Percentiles rank a stretch among this genome's conserved stretches.
Conservation (phyloP, 2,797 vertebrate species). For the Enteromius anoplus region DNA sequence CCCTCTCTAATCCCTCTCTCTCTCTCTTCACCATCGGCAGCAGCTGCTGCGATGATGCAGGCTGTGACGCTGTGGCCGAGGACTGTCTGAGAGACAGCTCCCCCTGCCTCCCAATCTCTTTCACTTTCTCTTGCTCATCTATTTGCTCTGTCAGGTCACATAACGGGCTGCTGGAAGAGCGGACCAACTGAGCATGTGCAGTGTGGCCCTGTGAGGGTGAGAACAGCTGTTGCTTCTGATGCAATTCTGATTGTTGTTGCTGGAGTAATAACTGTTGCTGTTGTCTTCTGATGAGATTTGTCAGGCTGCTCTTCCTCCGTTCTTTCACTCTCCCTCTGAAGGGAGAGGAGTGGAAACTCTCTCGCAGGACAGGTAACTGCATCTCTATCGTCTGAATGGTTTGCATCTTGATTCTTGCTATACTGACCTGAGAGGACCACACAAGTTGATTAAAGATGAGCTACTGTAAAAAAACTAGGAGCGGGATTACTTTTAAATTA, state of each 20-base stretch:
- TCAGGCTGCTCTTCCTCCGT: conserved; percentile 75
- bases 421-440: conserved; percentile 61
- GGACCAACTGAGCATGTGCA: conserved; percentile 82
- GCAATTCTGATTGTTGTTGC: conserved; percentile 49
- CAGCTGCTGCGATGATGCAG: conserved; percentile 74
- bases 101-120: conserved; percentile 72
- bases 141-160: conserved; percentile 76
- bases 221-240: conserved; percentile 66
- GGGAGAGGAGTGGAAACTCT: conserved; percentile 76
- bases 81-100: conserved; percentile 55
- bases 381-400: conserved; percentile 79
- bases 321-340: conserved; percentile 66
- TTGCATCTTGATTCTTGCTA: conserved; percentile 73
- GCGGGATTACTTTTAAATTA: not conserved
- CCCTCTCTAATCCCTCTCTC: conserved; percentile 65
- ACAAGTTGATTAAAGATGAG: conserved; percentile 45
- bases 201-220: conserved; percentile 74
- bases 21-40: conserved; percentile 61
- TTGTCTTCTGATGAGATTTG: conserved; percentile 73
- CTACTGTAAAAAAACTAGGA: not conserved
- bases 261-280: conserved; percentile 62
- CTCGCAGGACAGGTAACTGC: conserved; percentile 78
- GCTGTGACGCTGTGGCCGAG: conserved; percentile 62
- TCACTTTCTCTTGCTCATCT: conserved; percentile 77
- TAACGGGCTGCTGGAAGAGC: conserved; percentile 83